These are phyloP conservation scores for Halcyon senegalensis DNA, from an alignment of 2,113 vertebrate genomes.

Conservation along the genomic window DNA sequence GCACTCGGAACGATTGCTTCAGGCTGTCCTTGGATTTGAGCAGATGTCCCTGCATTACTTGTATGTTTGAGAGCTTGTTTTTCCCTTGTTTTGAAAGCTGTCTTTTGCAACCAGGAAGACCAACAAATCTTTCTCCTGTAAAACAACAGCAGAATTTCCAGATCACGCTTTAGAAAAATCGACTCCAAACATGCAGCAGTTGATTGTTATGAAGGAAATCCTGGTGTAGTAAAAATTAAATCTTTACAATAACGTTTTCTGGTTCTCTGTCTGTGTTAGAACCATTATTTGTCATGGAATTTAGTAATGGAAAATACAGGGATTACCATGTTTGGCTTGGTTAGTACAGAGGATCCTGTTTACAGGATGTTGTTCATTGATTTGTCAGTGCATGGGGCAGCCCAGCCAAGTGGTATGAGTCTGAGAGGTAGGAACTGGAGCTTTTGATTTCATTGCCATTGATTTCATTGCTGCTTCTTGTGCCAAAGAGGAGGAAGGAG, in stretches of 20 bases:
- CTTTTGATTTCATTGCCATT: not conserved
- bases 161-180: not conserved
- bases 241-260: not conserved
- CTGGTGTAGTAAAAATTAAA: not conserved
- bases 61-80: not conserved
- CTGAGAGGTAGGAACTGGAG: not conserved
- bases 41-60: not conserved
- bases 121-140: not conserved
- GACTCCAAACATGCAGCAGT: rapidly evolving
- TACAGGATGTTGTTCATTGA: not conserved
- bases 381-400: not conserved
- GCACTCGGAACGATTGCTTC: not conserved
- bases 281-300: not conserved
- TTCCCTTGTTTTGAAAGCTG: not conserved
- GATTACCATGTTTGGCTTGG: not conserved
- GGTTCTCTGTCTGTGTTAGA: not conserved
- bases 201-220: not conserved
- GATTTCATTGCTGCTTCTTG: not conserved
- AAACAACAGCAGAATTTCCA: not conserved
- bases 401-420: not conserved
- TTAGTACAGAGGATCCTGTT: not conserved
- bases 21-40: not conserved
- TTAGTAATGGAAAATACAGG: not conserved
- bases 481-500: not conserved
- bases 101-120: not conserved